Base-by-base conservation (phyloP, 2,113 vertebrate species). In the Abramis brama region DNA sequence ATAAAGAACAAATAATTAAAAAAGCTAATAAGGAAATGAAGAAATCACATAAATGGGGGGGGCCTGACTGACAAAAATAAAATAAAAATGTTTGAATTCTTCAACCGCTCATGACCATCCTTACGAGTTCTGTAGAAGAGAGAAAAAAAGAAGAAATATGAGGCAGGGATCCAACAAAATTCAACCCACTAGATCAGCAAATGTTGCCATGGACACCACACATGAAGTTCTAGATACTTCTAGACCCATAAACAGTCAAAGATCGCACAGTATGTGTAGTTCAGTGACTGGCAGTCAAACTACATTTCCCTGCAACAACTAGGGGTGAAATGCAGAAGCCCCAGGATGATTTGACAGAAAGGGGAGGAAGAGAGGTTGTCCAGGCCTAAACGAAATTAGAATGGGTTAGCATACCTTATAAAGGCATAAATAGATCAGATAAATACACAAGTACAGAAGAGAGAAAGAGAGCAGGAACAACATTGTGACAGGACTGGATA, bases 51-150 rank as follows among this genome's bases (percentile, higher is more conserved):
- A 75, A 30, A 30, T 39, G 39, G 68, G 39, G 39, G 27, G 30
- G 45, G 25, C 21, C 23, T 36, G 59, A 79, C 80, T 86, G 85
- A 71, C 60, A 87, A 79, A 30, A 85, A 86, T 9, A 73, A 27
- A 85, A 86, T 6, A 77, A 60, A 82, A 82, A 60, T 55, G 76
- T 87, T 52, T 78, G 62, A 23, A 57, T 84, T 92, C 89, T 88
- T 98, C 94, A 97, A 86, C 96, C 96, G 6, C 94, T 97, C 95
- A 97, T 95, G 92, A 98, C 97, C 97, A 97, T 96, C 88, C 96
- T 94, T 91, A 97, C 96, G 1, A 98, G 96, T 91, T 98, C 97
- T 98, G 95, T 55, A 45, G 25, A 71, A 68, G 33, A 75, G 50
- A 45, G 57, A 55, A n/a, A 84, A 73, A 55, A 52, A 23, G 19